Percentiles rank a stretch among this genome's conserved stretches.
These are phyloP conservation scores for Telmatherina bonti DNA, from an alignment of 2,797 vertebrate genomes.

Conservation along the genomic window DNA sequence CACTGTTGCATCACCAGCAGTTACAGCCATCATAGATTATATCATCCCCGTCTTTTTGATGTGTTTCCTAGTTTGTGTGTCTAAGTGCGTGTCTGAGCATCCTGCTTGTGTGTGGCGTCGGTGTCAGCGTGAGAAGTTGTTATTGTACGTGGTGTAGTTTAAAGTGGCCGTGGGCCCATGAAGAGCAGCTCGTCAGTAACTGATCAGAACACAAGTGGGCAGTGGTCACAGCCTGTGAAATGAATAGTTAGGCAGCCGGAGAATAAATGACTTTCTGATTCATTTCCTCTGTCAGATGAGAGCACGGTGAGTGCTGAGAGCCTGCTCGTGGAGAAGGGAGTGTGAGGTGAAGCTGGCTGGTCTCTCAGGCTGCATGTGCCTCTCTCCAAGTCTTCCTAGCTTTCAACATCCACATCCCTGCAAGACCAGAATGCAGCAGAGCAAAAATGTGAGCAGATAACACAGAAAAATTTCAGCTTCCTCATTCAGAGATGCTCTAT, in stretches of 20 bases:
- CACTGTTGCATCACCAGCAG: conserved; percentile 85
- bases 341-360: conserved; percentile 40
- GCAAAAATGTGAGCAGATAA: conserved; percentile 43
- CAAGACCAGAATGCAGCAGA: conserved; percentile 63
- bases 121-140: conserved; percentile 35
- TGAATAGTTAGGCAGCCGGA: conserved; percentile 66
- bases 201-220: conserved; percentile 73
- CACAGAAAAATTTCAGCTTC: conserved; percentile 34
- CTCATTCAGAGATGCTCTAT: conserved; percentile 43
- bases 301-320: conserved; percentile 66
- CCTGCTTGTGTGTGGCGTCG: conserved; percentile 23
- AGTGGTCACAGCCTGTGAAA: conserved; percentile 70
- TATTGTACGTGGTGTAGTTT: conserved; percentile 34
- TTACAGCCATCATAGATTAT: conserved; percentile 83
- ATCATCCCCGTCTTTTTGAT: conserved; percentile 81
- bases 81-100: conserved; percentile 27
- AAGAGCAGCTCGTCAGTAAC: conserved; percentile 62
- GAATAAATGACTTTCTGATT: conserved; percentile 77
- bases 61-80: conserved; percentile 59
- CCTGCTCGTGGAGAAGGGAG: conserved; percentile 41
- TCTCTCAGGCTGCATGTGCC: conserved; percentile 59
- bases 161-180: conserved; percentile 55
- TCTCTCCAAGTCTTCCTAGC: conserved; percentile 52
- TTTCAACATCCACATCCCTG: conserved; percentile 63
- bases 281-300: conserved; percentile 75